phyloP scores from a whole-genome alignment of 2,797 vertebrate genomes.

The Malacoctenus gilli region DNA sequence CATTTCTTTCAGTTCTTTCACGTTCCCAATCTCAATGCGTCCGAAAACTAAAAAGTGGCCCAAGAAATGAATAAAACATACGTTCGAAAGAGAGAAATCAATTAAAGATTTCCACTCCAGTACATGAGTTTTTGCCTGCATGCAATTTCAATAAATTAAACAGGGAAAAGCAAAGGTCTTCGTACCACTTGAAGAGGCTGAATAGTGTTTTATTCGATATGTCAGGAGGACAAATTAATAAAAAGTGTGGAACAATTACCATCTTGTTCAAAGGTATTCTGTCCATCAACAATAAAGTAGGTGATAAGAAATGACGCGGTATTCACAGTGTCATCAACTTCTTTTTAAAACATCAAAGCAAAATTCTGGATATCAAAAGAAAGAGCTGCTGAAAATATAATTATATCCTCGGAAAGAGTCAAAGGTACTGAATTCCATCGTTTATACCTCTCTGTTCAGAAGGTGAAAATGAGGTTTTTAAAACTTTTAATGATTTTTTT shows the following conservation, averaged over 20 bases:
- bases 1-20: no score
- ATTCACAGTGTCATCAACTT: slow-evolving; percentile 7
- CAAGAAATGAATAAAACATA: not conserved
- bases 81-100: not conserved
- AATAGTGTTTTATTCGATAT: not conserved
- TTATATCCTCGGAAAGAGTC: slow-evolving; percentile 2
- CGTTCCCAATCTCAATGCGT: not conserved
- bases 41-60: not conserved
- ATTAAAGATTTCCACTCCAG: not conserved
- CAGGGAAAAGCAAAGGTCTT: not conserved
- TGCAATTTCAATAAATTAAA: not conserved
- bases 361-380: slow-evolving; percentile 10
- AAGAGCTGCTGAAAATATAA: slow-evolving; percentile 17
- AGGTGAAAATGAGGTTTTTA: slow-evolving; percentile 12
- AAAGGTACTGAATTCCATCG: no score
- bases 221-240: not conserved
- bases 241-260: not conserved
- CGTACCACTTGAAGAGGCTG: not conserved
- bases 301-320: slow-evolving; percentile 29
- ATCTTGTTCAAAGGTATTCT: slow-evolving; percentile 6
- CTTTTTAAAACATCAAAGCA: slow-evolving; percentile 46
- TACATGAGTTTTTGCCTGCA: not conserved
- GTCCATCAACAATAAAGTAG: slow-evolving; percentile 1
- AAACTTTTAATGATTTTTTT: no score
- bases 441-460: no score